Evolutionary conservation across 2,888 invertebrate genomes (phyloP), one percentile per base, ranked within the genome.

Genomic region (Oligia latruncula): DNA sequence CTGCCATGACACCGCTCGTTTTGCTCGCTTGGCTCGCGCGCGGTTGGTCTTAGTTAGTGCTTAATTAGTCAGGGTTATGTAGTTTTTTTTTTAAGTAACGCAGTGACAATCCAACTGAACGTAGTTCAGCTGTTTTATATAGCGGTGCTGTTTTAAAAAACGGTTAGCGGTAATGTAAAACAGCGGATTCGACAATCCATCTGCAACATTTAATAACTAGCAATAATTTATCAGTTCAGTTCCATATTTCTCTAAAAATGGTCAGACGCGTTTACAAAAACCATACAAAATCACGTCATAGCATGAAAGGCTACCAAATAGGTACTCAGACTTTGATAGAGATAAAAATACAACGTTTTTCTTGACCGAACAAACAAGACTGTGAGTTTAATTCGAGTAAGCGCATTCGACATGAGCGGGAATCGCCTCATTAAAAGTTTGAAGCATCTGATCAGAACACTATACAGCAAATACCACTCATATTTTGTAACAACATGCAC

Each of bases 351-450:
- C 35, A 49, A 35, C 13, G 20, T 46, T 49, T 49, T 49, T 9
- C 17, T 64, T 46, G 29, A 35, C n/a, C 40, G 40, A 23, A 35
- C 52, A 15, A n/a, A 43, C 15, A 55, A 65, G 35, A 35, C 15
- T 15, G 8, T 49, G 43, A 15, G 17, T 29, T 52, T 58, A 67
- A 43, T 75, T 71, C 35, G 70, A 52, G 66, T 77, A 90, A 90
- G 87, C 85, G 83, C 88, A 90, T 90, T 90, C 87, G 85, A 89
- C 90, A 88, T 84, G 81, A 88, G 82, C 88, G 89, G 88, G 85
- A 92, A 91, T 92, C 87, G 88, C 91, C 88, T 93, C 92, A 93
- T 94, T 94, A 93, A 92, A 93, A 94, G 91, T 94, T 94, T 65
- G 62, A 81, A 80, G 77, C 86, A 89, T 82, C 89, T 88, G 88